A percentile compares a stretch with the other conserved stretches of the same genome.
Conservation (phyloP, 2,113 vertebrate genomes). For the Oreochromis spilurus region DNA sequence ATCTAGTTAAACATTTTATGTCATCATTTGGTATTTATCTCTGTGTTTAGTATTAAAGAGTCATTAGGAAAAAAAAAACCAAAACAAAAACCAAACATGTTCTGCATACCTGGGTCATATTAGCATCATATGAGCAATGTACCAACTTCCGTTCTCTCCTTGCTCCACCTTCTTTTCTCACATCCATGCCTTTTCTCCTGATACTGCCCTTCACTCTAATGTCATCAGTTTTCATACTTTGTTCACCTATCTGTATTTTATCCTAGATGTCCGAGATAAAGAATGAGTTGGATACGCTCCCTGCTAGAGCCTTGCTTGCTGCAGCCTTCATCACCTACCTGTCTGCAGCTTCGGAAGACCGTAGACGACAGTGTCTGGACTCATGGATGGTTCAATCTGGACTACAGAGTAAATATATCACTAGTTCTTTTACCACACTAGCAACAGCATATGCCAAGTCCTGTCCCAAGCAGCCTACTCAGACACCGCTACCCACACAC, state of each 20-base stretch:
- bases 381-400: slow-evolving; percentile 85
- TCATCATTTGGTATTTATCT: background rate
- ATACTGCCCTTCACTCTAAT: background rate
- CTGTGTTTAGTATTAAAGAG: background rate
- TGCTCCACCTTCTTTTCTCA: background rate
- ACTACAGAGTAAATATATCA: slow-evolving; percentile 80
- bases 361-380: slow-evolving; percentile 82
- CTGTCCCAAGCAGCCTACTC: background rate
- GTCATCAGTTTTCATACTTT: background rate
- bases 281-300: slow-evolving; percentile 84
- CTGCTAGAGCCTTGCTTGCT: slow-evolving; percentile 85
- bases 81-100: background rate
- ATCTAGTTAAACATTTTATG: background rate
- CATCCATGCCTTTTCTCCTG: background rate
- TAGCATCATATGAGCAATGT: background rate
- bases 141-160: background rate
- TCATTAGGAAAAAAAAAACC: rapidly evolving
- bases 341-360: slow-evolving; percentile 87
- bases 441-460: background rate
- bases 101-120: background rate
- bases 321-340: slow-evolving; percentile 96
- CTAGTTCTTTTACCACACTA: background rate
- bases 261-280: slow-evolving; percentile 89
- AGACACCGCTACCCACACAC: background rate
- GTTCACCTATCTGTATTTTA: background rate